Percentiles rank a stretch among this genome's conserved stretches.
Evolutionary conservation across 1,140 invertebrate species (phyloP).

Genomic region (Scaptomyza pallida): DNA sequence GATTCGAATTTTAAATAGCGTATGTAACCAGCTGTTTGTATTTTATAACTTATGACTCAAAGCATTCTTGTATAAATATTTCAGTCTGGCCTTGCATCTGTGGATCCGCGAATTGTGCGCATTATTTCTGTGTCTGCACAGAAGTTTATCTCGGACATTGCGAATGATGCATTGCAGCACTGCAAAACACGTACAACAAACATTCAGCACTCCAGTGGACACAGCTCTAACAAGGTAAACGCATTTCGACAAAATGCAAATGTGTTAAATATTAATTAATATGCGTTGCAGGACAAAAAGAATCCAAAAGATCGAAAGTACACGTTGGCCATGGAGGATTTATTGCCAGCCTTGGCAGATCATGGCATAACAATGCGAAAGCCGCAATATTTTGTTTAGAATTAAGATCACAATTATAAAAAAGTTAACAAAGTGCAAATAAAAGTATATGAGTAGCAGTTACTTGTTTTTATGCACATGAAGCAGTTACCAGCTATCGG

Average conservation of each 20-base stretch:
- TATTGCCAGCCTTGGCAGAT: conserved; percentile 95
- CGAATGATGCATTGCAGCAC: conserved; percentile 98
- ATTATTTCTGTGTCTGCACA: conserved; percentile 97
- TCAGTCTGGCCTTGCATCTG: conserved; percentile 93
- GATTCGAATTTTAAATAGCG: conserved; percentile 90
- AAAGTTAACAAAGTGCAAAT: neutral
- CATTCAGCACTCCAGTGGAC: conserved; percentile 85
- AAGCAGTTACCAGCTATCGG: conserved; percentile 14
- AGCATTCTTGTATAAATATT: neutral
- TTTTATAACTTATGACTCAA: accelerated
- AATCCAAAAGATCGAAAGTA: conserved; percentile 93
- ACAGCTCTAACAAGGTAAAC: conserved; percentile 66
- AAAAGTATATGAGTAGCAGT: neutral
- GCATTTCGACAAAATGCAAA: neutral
- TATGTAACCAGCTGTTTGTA: conserved; percentile 9
- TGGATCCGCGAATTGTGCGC: conserved; percentile 93
- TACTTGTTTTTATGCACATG: neutral
- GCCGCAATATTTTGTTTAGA: conserved; percentile 90
- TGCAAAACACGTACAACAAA: conserved; percentile 95
- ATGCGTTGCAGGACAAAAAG: conserved; percentile 56
- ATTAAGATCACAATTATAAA: conserved; percentile 57
- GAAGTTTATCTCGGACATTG: conserved; percentile 98
- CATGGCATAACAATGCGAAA: conserved; percentile 98
- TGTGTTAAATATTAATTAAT: neutral
- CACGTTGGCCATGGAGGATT: conserved; percentile 96